phyloP scores from a whole-genome alignment of 2,113 vertebrate species.

The Oryzias javanicus region DNA sequence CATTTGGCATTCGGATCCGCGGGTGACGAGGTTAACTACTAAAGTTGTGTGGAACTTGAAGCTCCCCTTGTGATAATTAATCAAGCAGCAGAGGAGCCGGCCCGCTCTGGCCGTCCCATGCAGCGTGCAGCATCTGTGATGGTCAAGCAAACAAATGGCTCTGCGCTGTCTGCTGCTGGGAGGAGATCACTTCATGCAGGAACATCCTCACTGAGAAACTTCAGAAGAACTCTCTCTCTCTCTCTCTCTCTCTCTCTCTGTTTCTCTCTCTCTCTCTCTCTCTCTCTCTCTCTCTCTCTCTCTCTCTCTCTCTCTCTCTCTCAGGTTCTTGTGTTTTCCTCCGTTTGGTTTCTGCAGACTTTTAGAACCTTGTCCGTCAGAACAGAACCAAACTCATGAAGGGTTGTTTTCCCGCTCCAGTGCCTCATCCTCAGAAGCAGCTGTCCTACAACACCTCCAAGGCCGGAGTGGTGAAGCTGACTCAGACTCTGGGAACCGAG shows the following conservation, averaged over 20 bases:
- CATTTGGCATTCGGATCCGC: conserved; percentile 85
- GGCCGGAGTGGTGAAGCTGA: conserved; percentile 80
- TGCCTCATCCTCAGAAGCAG: conserved; percentile 84
- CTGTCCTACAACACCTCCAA: conserved; percentile 81
- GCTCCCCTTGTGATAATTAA: conserved; percentile 86
- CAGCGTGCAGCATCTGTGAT: conserved; percentile 77
- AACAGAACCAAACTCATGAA: no score
- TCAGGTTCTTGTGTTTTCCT: no score
- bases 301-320: no score
- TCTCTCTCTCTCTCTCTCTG: no score
- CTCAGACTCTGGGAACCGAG: conserved; percentile 80
- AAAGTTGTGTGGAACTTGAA: conserved; percentile 91
- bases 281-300: no score
- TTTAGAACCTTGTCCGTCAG: no score
- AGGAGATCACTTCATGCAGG: conserved; percentile 36
- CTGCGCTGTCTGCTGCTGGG: conserved; percentile 75
- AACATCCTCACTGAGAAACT: no score
- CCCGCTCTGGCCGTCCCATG: conserved; percentile 78
- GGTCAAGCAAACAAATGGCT: conserved; percentile 81
- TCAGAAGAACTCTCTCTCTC: no score
- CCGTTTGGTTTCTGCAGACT: no score
- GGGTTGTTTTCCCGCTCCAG: conserved; percentile 50
- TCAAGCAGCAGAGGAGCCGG: conserved; percentile 82
- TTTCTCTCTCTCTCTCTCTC: no score
- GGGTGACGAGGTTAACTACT: conserved; percentile 95